phyloP scores from a whole-genome alignment of 2,113 vertebrate species.

The Mustela nigripes region DNA sequence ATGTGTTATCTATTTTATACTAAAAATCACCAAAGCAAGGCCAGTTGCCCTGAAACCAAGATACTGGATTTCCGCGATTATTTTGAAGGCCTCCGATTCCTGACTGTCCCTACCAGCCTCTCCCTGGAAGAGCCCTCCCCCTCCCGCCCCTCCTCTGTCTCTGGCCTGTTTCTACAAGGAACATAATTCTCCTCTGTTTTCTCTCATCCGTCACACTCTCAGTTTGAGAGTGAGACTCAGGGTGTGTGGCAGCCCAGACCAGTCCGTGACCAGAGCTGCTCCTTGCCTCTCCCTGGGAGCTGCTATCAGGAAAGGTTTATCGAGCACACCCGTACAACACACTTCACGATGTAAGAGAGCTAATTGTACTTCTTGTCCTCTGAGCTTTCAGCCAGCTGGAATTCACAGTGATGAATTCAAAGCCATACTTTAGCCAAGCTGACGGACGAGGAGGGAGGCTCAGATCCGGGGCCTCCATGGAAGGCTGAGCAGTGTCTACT shows the following conservation, averaged over 20 bases:
- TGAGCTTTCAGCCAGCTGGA: not conserved
- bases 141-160: not conserved
- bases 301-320: not conserved
- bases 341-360: not conserved
- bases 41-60: not conserved
- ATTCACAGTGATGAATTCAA: not conserved
- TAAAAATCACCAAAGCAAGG: not conserved
- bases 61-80: not conserved
- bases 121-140: not conserved
- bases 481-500: not conserved
- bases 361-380: not conserved
- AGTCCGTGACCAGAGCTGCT: not conserved
- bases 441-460: not conserved
- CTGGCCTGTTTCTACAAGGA: not conserved
- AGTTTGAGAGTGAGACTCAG: not conserved
- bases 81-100: not conserved
- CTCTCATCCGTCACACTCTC: not conserved
- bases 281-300: not conserved
- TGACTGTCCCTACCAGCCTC: not conserved
- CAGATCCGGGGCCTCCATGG: accelerated
- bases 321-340: not conserved
- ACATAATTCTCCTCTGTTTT: not conserved
- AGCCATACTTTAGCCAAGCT: not conserved
- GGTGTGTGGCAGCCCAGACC: not conserved
- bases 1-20: not conserved